Evolutionary conservation across 2,888 invertebrate species (phyloP).

Genomic region (Apomyelois bistriatella): DNA sequence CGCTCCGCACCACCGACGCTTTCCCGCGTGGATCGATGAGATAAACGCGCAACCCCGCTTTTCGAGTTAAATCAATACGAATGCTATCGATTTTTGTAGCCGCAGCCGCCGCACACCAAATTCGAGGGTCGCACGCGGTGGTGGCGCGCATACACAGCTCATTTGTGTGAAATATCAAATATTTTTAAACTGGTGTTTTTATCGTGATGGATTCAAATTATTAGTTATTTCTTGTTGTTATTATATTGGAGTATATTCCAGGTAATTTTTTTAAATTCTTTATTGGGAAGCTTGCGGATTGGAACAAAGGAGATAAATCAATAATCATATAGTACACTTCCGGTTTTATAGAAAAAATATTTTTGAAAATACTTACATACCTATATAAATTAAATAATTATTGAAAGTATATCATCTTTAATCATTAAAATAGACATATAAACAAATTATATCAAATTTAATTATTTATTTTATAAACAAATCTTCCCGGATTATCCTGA

Average conservation of each 20-base stretch:
- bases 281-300: not conserved
- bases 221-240: not conserved
- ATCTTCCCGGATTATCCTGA: no score
- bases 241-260: not conserved
- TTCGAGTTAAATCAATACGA: constrained; percentile 84
- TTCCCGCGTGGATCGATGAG: constrained; percentile 82
- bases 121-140: constrained; percentile 75
- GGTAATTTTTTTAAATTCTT: not conserved
- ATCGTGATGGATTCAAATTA: not conserved
- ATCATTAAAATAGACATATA: no score
- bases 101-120: constrained; percentile 80
- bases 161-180: constrained; percentile 10
- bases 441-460: no score
- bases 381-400: no score
- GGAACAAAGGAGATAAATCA: no score
- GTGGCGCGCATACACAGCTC: constrained; percentile 55
- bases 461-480: no score
- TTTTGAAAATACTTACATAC: no score
- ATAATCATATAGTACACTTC: no score
- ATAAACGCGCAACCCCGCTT: constrained; percentile 88
- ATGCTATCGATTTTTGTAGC: constrained; percentile 87
- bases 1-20: constrained; percentile 41
- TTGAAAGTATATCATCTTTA: no score
- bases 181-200: constrained; percentile 1
- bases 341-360: no score